These are phyloP conservation scores for Seriola quinqueradiata DNA, from an alignment of 2,113 vertebrate species.

Conservation along the genomic window DNA sequence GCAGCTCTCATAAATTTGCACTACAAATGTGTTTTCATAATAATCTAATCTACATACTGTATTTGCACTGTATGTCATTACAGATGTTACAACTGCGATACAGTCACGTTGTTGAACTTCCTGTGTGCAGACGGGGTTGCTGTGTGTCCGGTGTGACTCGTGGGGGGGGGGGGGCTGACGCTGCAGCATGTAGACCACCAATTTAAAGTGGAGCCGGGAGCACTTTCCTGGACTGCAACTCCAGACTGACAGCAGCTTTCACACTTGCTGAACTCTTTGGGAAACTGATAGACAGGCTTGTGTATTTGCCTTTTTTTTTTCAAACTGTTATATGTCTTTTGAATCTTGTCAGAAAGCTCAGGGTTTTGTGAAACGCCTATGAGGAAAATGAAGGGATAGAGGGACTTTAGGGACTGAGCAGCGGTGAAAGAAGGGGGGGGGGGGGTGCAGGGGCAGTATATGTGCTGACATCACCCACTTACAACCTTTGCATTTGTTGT, in stretches of 20 bases:
- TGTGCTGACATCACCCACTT: slow-evolving; percentile 36
- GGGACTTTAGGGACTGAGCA: slow-evolving; percentile 11
- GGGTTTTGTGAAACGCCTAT: neutral
- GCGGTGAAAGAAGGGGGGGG: neutral
- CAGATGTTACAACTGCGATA: neutral
- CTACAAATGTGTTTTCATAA: neutral
- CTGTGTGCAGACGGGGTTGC: neutral
- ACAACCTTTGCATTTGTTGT: slow-evolving; percentile 13
- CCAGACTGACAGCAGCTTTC: neutral
- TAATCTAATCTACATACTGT: neutral
- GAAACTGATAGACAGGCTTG: neutral
- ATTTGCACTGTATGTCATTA: neutral
- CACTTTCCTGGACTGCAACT: neutral
- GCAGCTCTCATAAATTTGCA: neutral
- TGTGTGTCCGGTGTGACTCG: neutral
- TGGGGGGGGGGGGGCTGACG: neutral
- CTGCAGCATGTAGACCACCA: neutral
- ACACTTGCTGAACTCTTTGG: no score
- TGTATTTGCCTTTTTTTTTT: neutral
- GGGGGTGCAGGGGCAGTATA: neutral
- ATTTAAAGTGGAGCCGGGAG: neutral
- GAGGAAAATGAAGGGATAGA: neutral
- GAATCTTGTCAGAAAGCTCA: neutral
- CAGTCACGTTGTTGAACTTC: neutral
- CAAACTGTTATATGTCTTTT: neutral